Percentiles rank a stretch among this genome's conserved stretches.
phyloP scores from a whole-genome alignment of 2,797 vertebrate genomes.

The Malacoctenus gilli region DNA sequence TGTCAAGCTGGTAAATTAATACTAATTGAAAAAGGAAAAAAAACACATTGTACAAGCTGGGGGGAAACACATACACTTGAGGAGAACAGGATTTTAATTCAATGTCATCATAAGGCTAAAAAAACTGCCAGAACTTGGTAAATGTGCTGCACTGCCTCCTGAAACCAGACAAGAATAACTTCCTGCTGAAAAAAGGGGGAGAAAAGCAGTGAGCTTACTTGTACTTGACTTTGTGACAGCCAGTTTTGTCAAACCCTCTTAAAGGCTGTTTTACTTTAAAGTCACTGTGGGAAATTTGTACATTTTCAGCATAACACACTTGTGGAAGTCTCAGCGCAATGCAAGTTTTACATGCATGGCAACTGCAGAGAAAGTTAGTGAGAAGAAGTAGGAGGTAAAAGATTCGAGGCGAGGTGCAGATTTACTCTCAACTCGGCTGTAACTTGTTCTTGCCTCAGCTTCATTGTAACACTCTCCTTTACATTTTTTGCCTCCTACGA shows the following conservation, averaged over 20 bases:
- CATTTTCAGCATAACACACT: neutral
- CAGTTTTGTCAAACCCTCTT: neutral
- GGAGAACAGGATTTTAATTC: slow-evolving; percentile 20
- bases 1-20: slow-evolving; percentile 42
- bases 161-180: slow-evolving; percentile 5
- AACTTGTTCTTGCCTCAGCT: too few species aligned
- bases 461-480: too few species aligned
- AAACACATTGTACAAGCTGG: slow-evolving; percentile 33
- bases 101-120: slow-evolving; percentile 10
- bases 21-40: slow-evolving; percentile 19
- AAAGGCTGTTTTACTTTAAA: neutral
- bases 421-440: too few species aligned
- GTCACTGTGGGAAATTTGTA: neutral
- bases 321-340: too few species aligned
- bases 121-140: slow-evolving; percentile 26
- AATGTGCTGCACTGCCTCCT: neutral
- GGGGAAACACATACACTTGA: slow-evolving; percentile 9
- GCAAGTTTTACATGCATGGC: too few species aligned
- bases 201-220: neutral
- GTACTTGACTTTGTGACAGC: neutral
- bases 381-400: too few species aligned
- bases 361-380: too few species aligned
- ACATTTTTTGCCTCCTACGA: too few species aligned
- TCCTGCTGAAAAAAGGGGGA: neutral
- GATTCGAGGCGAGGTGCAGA: too few species aligned